Base-by-base conservation (phyloP, 2,797 vertebrate species). In the Rhinella marina region DNA sequence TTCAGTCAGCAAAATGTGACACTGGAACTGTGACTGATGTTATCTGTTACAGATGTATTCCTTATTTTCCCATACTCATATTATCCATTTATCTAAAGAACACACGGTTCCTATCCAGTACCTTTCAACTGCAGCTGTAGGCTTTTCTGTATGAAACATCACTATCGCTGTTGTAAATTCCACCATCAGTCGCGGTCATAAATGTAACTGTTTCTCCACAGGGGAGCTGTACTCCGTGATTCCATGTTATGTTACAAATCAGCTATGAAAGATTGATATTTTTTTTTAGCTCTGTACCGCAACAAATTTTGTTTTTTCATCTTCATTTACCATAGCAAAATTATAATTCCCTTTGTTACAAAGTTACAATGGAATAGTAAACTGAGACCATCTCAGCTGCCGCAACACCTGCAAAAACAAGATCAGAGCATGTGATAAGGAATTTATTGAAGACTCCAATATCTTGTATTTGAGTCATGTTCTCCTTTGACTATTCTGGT, bases 331-430 rank as follows among this genome's bases (percentile, higher is more conserved):
- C 87, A 62, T 85, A 57, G 54, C 29, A 85, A 88, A 85, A 80
- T 62, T 25, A 62, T 62, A 88, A 50, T 48, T 27, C 76, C 64
- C 73, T 85, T 81, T 78, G 81, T 81, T 70, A 88, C 14, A 88
- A 61, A 52, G 64, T 68, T 72, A 81, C 41, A n/a, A 81, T n/a
- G 16, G 48, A 84, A 29, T 29, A 84, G 87, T 88, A 81, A 88
- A 62, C 57, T 81, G 75, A 85, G 76, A 80, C 56, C 7, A 23
- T 32, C 57, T 50, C 64, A 85, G 82, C 87, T 64, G 57, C 23
- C 19, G 21, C 32, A 80, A 72, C 82, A 81, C 81, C 87, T 88
- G 87, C 29, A 56, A 72, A 81, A 88, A 88, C 82, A 88, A 79
- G 75, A 79, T 61, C 21, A 29, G 41, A 48, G 7, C 64, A 29